Conservation (phyloP, 2,113 vertebrate genomes). For the Opisthocomus hoazin region DNA sequence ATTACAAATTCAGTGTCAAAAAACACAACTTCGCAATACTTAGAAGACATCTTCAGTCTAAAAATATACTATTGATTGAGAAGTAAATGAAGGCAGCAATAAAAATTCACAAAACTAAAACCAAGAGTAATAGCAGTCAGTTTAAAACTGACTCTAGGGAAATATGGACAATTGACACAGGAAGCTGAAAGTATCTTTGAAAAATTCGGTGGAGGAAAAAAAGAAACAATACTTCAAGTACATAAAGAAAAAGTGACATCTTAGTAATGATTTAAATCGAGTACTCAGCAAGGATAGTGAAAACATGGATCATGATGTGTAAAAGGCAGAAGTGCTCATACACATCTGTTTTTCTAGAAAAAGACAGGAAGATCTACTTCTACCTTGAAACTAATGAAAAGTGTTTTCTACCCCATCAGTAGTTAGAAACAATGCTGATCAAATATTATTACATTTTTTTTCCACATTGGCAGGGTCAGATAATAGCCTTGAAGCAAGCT, state of each 20-base stretch:
- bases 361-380: neutral
- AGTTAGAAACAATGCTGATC: neutral
- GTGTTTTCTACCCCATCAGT: neutral
- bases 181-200: slow-evolving; percentile 5
- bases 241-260: slow-evolving; percentile 1
- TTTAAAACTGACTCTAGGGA: slow-evolving; percentile 4
- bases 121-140: neutral
- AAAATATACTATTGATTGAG: neutral
- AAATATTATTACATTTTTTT: neutral
- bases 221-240: neutral
- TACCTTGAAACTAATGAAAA: neutral
- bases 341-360: neutral
- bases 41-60: neutral
- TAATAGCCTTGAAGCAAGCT: neutral
- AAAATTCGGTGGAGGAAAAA: slow-evolving; percentile 5
- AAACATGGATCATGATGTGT: neutral
- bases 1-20: slow-evolving; percentile 20
- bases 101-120: neutral
- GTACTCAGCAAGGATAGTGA: neutral
- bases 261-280: neutral
- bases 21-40: neutral
- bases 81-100: slow-evolving; percentile 2
- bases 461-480: neutral
- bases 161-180: slow-evolving; percentile 5
- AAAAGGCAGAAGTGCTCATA: neutral